Base-by-base conservation (phyloP, 2,113 vertebrate species). In the Pteronura brasiliensis region DNA sequence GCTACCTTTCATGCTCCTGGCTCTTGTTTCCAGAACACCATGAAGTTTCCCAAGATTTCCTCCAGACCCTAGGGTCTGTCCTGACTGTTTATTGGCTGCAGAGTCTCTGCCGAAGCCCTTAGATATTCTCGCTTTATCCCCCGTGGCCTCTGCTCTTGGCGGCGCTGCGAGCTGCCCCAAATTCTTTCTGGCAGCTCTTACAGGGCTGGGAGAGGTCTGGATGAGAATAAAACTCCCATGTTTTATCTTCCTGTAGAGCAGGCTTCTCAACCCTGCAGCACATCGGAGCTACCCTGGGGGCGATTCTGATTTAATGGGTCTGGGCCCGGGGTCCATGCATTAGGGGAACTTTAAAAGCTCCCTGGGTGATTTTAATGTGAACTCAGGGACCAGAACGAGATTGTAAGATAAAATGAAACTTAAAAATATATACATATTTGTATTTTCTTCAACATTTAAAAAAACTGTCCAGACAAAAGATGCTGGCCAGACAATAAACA, bases 381-480 rank as follows among this genome's bases (percentile, higher is more conserved):
- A 36, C 71, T 39, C 55, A 42, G 61, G 31, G 55, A 39, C 7
- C 3, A 69, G 34, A 39, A 36, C 49, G 18, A 65, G 34, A 21
- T 11, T 36, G 23, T n/a, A 42, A 55, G 82, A 57, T 59, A 76
- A 69, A 23, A 69, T 14, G 21, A 84, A 76, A 69, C 59, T 85
- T 55, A 1, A 17, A 84, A n/a, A 67, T 49, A 55, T 1, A 61
- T 6, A 63, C 4, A 4, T 44, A 34, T 91, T 83, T 95, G 34
- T 77, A 34, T 88, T 88, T 88, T 90, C 49, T 74, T 96, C 72
- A 44, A 61, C 31, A 49, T 93, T 88, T 79, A 74, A 47, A 61
- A 49, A 61, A 25, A 21, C 8, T 59, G 21, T 7, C 57, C 57
- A 59, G 21, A 23, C 20, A 59, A 59, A 79, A 87, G 44, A 44